Percentiles rank a stretch among this genome's conserved stretches.
These are phyloP conservation scores for Tubulanus polymorphus DNA, from an alignment of 2,888 invertebrate species.

Conservation along the genomic window DNA sequence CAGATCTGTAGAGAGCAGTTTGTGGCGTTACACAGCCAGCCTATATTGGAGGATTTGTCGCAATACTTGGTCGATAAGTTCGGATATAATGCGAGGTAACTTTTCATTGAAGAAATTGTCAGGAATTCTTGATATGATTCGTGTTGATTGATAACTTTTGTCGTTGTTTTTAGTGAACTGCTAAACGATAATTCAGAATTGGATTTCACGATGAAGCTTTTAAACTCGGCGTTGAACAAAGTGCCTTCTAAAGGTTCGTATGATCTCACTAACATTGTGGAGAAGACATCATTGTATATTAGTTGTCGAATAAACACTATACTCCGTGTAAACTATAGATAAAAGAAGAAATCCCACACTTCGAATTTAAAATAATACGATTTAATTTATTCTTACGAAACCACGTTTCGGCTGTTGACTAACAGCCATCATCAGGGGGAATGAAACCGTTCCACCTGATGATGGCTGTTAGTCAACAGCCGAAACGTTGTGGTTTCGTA, in stretches of 20 bases:
- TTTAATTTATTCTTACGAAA: too few relatives aligned
- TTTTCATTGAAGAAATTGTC: not conserved
- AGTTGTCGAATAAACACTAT: too few relatives aligned
- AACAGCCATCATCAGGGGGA: too few relatives aligned
- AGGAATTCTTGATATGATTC: not conserved
- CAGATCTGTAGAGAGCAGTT: slow-evolving; percentile 96
- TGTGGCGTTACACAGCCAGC: slow-evolving; percentile 88
- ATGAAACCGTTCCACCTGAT: too few relatives aligned
- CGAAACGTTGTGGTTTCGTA: too few relatives aligned
- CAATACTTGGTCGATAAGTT: slow-evolving; percentile 61
- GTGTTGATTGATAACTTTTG: not conserved
- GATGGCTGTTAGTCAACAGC: too few relatives aligned
- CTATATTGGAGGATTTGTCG: slow-evolving; percentile 84
- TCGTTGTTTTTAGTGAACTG: not conserved
- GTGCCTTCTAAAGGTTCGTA: not conserved
- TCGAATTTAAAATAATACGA: too few relatives aligned
- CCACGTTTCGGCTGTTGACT: too few relatives aligned
- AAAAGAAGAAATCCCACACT: too few relatives aligned
- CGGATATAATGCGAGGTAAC: slow-evolving; percentile 10
- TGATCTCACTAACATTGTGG: too few relatives aligned
- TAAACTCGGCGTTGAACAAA: not conserved
- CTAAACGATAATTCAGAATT: not conserved
- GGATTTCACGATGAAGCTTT: not conserved
- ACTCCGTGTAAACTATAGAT: too few relatives aligned
- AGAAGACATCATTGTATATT: not conserved